phyloP scores from a whole-genome alignment of 64 coral and sea anemone species.

The Stichodactyla helianthus region DNA sequence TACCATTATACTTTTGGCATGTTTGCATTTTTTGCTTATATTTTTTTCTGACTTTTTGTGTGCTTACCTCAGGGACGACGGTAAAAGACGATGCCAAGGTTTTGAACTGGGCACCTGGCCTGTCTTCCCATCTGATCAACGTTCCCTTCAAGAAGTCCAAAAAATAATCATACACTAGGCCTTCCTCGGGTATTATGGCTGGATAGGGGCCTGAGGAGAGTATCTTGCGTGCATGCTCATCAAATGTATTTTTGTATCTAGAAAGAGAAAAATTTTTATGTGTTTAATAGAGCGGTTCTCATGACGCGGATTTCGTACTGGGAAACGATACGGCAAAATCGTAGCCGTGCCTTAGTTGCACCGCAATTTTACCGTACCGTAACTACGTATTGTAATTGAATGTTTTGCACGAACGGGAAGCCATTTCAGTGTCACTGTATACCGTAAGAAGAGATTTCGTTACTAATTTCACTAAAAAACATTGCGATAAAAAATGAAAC shows the following conservation, averaged over 20 bases:
- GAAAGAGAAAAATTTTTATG: neutral
- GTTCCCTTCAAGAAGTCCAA: constrained; percentile 84
- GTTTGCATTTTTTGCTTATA: neutral
- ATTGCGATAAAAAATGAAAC: no score
- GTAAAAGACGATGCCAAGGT: constrained; percentile 80
- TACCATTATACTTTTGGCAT: no score
- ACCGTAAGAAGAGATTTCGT: no score
- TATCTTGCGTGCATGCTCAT: constrained; percentile 66
- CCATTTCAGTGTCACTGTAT: no score
- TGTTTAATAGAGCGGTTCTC: neutral
- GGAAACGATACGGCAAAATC: no score
- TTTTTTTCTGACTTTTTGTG: neutral
- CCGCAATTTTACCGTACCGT: no score
- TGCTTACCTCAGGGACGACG: constrained; percentile 69
- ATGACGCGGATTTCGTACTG: no score
- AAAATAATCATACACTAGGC: constrained; percentile 89
- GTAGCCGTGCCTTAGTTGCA: no score
- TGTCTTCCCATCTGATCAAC: constrained; percentile 73
- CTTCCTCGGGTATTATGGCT: constrained; percentile 51
- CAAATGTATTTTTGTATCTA: constrained; percentile 59
- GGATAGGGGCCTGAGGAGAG: constrained; percentile 85
- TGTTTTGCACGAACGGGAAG: no score
- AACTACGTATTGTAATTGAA: no score
- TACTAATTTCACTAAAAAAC: no score
- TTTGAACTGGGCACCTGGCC: constrained; percentile 59